Evolutionary conservation across 1,140 invertebrate species (phyloP).

Genomic region (Zaprionus africanus): DNA sequence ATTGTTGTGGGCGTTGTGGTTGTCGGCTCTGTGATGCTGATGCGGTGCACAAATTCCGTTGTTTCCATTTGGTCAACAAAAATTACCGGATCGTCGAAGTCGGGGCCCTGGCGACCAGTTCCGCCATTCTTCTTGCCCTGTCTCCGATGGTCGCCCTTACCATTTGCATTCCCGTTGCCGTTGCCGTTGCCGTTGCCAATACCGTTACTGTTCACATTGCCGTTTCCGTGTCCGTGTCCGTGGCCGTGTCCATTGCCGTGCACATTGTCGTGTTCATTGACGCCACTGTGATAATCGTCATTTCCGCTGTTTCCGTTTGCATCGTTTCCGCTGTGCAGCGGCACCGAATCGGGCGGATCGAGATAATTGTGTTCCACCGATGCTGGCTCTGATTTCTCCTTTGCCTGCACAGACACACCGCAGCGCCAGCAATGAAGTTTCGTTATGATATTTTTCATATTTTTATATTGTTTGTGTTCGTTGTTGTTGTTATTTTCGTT

Average conservation of each 20-base stretch:
- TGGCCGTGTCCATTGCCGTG: slow-evolving; percentile 84
- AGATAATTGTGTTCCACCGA: slow-evolving; percentile 84
- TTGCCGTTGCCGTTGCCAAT: slow-evolving; percentile 81
- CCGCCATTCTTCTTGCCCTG: slow-evolving; percentile 49
- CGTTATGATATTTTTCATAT: slow-evolving; percentile 31
- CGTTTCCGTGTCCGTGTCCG: slow-evolving; percentile 84
- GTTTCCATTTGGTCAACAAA: slow-evolving; percentile 85
- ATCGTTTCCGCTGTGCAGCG: slow-evolving; percentile 82
- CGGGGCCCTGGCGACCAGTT: slow-evolving; percentile 82
- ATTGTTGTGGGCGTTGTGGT: slow-evolving; percentile 85
- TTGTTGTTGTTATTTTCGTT: slow-evolving; percentile 45
- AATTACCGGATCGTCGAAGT: slow-evolving; percentile 83
- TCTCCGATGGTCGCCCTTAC: slow-evolving; percentile 71
- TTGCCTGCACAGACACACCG: slow-evolving; percentile 52
- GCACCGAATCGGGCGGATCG: slow-evolving; percentile 83
- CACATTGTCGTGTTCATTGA: slow-evolving; percentile 84
- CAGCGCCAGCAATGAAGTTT: slow-evolving; percentile 30
- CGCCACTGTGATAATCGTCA: slow-evolving; percentile 85
- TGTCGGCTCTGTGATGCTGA: slow-evolving; percentile 85
- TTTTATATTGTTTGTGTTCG: slow-evolving; percentile 8
- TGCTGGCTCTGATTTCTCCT: slow-evolving; percentile 81
- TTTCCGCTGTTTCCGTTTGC: slow-evolving; percentile 83
- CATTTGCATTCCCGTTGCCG: slow-evolving; percentile 67
- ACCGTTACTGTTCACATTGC: slow-evolving; percentile 83
- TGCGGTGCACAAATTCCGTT: slow-evolving; percentile 85